Conservation (phyloP, 2,888 invertebrate species). For the Lingula anatina region DNA sequence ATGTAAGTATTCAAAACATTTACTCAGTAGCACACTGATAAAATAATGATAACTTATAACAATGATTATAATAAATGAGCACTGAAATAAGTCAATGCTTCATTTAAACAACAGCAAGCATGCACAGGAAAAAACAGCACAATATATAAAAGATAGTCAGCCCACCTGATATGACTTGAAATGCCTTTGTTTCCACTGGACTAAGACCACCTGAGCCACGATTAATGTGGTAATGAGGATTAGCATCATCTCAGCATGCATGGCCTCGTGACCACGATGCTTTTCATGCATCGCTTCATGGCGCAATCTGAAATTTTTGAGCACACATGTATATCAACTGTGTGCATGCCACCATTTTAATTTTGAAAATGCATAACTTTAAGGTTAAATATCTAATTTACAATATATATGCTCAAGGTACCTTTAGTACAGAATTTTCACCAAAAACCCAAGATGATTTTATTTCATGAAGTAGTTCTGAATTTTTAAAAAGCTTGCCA, state of each 20-base stretch:
- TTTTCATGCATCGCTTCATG: conserved; percentile 56
- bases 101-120: no score
- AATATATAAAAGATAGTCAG: no score
- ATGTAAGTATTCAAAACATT: no score
- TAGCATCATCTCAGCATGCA: conserved; percentile 97
- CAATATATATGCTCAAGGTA: neutral
- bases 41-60: no score
- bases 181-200: conserved; percentile 94
- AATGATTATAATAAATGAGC: no score
- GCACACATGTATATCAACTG: neutral
- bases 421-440: neutral
- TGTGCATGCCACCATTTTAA: neutral
- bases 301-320: conserved; percentile 36
- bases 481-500: no score
- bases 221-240: conserved; percentile 83
- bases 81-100: no score
- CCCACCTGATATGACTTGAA: conserved; percentile 89
- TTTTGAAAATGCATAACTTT: conserved; percentile 1
- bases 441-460: no score
- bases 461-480: no score
- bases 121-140: no score
- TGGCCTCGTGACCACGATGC: conserved; percentile 84
- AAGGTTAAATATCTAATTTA: neutral
- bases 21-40: no score
- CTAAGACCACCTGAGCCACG: conserved; percentile 82